phyloP scores from a whole-genome alignment of 2,888 invertebrate genomes.

The Cinara cedri region DNA sequence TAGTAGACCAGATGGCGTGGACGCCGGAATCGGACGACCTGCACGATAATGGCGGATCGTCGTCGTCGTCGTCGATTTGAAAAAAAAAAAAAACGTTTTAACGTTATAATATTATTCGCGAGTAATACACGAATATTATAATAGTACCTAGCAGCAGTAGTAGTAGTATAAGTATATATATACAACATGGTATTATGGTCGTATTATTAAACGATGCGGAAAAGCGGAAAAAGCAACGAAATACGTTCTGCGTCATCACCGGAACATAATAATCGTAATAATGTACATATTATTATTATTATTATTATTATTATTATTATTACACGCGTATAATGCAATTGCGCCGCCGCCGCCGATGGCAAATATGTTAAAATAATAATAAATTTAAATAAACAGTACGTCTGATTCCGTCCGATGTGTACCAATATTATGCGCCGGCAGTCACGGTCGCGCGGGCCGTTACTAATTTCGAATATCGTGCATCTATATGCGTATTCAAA shows the following conservation, averaged over 20 bases:
- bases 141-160: no score
- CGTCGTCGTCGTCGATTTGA: no score
- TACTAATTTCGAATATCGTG: neutral
- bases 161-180: no score
- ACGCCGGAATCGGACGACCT: neutral
- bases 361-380: neutral
- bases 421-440: no score
- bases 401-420: no score
- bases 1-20: slow-evolving; percentile 17
- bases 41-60: neutral
- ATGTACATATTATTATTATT: no score
- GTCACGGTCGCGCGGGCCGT: neutral
- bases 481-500: neutral
- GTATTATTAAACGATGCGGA: neutral
- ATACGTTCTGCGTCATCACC: neutral
- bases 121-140: no score
- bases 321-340: no score
- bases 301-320: no score
- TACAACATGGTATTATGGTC: no score
- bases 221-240: neutral
- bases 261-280: no score
- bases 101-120: neutral
- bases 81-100: no score
- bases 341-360: neutral
- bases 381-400: slow-evolving; percentile 1